Conservation (phyloP, 2,888 invertebrate species). For the Thysanoteuthis rhombus region DNA sequence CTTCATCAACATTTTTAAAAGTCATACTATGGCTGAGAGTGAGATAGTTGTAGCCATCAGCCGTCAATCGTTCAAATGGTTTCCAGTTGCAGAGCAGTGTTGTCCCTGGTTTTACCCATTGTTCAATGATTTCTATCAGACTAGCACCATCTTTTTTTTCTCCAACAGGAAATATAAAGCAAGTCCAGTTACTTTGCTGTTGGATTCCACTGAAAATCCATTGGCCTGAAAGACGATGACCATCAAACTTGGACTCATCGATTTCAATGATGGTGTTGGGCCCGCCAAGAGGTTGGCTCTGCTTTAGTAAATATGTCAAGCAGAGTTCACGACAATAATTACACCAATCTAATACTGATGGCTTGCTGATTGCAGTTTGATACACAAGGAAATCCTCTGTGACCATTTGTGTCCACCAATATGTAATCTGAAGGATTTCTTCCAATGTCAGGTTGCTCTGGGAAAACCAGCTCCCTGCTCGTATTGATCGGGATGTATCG, state of each 20-base stretch:
- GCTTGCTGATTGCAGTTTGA: slow-evolving; percentile 2
- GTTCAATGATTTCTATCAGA: slow-evolving; percentile 26
- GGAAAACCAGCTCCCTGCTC: slow-evolving; percentile 31
- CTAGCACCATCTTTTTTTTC: slow-evolving; percentile 14
- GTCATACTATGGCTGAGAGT: slow-evolving; percentile 15
- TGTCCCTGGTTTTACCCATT: slow-evolving; percentile 29
- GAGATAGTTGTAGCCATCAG: slow-evolving; percentile 1
- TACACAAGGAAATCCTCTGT: slow-evolving; percentile 12
- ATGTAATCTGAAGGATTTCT: slow-evolving; percentile 31
- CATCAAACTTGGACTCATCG: slow-evolving; percentile 23
- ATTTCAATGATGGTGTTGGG: slow-evolving; percentile 21
- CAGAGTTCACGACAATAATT: slow-evolving; percentile 32
- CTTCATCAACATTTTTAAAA: slow-evolving; percentile 17
- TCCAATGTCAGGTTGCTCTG: slow-evolving; percentile 24
- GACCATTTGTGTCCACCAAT: slow-evolving; percentile 26
- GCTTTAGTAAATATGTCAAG: background rate
- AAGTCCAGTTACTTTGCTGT: slow-evolving; percentile 1
- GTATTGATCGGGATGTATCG: slow-evolving; percentile 20
- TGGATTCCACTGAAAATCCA: slow-evolving; percentile 33
- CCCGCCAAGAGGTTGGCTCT: slow-evolving; percentile 29
- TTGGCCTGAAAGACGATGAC: slow-evolving; percentile 30
- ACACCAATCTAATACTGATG: slow-evolving; percentile 30
- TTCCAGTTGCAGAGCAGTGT: slow-evolving; percentile 16
- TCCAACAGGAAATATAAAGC: slow-evolving; percentile 32
- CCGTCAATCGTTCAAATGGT: background rate